Conservation (phyloP, 2,888 invertebrate genomes). For the Gasteruption jaculator region DNA sequence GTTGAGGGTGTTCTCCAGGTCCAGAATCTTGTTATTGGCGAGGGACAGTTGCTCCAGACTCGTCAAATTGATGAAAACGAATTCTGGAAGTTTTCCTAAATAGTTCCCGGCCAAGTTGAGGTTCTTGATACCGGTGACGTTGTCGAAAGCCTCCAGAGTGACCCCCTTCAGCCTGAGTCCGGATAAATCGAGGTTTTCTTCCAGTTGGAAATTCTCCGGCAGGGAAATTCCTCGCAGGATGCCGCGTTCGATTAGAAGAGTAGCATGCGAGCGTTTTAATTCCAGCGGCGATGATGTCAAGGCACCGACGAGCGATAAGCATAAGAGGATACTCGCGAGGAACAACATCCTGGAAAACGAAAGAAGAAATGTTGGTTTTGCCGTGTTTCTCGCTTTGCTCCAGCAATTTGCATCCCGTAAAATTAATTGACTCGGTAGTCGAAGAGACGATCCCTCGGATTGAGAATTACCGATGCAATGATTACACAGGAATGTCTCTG, state of each 20-base stretch:
- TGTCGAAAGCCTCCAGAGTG: slow-evolving; percentile 28
- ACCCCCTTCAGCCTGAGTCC: slow-evolving; percentile 20
- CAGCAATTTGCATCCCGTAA: too few species aligned
- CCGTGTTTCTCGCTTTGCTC: too few species aligned
- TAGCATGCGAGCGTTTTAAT: slow-evolving; percentile 5
- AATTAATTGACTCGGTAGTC: too few species aligned
- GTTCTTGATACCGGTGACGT: slow-evolving; percentile 19
- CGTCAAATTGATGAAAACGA: slow-evolving; percentile 32
- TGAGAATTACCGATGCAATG: too few species aligned
- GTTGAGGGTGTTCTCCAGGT: slow-evolving; percentile 26
- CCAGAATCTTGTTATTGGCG: slow-evolving; percentile 27
- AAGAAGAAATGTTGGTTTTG: too few species aligned
- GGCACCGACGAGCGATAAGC: background rate
- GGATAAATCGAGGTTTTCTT: slow-evolving; percentile 26
- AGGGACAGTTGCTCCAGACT: slow-evolving; percentile 28
- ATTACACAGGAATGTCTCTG: too few species aligned
- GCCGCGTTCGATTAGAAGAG: too few species aligned
- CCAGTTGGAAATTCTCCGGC: too few species aligned
- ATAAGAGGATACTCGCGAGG: too few species aligned
- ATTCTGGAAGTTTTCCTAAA: slow-evolving; percentile 25
- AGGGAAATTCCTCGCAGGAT: too few species aligned
- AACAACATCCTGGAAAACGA: too few species aligned
- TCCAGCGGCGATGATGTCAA: slow-evolving; percentile 3
- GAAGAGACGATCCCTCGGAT: too few species aligned
- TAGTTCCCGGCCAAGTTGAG: slow-evolving; percentile 30